These are phyloP conservation scores for Pachymerium ferrugineum DNA, from an alignment of 2,888 invertebrate species.

Conservation along the genomic window DNA sequence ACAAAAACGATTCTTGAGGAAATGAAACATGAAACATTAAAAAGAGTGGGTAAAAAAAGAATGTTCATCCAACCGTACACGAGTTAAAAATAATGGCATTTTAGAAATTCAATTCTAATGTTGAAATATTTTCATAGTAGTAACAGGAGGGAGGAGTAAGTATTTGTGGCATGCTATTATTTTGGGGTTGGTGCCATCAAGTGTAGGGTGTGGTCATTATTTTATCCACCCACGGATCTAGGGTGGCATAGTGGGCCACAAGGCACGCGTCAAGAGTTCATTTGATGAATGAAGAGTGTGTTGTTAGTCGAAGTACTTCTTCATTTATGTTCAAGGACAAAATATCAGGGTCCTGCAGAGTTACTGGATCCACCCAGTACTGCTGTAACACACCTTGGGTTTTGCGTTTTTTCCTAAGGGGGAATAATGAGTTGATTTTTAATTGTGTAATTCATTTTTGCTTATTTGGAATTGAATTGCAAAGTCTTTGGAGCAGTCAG, in stretches of 20 bases:
- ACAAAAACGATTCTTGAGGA: too few relatives aligned
- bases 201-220: background rate
- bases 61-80: too few relatives aligned
- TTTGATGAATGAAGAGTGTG: background rate
- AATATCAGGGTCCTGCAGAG: background rate
- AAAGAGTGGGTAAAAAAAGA: too few relatives aligned
- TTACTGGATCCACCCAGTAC: background rate
- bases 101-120: too few relatives aligned
- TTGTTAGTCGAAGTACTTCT: background rate
- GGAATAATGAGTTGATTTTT: too few relatives aligned
- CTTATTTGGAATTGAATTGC: too few relatives aligned
- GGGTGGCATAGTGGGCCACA: constrained; percentile 9
- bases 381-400: background rate
- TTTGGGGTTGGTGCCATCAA: background rate
- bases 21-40: too few relatives aligned
- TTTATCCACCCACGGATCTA: background rate
- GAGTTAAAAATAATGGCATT: too few relatives aligned
- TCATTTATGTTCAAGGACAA: background rate
- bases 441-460: too few relatives aligned
- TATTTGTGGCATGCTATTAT: constrained; percentile 10
- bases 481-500: too few relatives aligned
- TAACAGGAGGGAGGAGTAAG: background rate
- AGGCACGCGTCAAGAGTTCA: background rate
- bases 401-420: background rate
- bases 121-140: too few relatives aligned